Evolutionary conservation across 2,797 vertebrate species (phyloP), one percentile per base, ranked within the genome.

Genomic region (Hephaestus fuliginosus): DNA sequence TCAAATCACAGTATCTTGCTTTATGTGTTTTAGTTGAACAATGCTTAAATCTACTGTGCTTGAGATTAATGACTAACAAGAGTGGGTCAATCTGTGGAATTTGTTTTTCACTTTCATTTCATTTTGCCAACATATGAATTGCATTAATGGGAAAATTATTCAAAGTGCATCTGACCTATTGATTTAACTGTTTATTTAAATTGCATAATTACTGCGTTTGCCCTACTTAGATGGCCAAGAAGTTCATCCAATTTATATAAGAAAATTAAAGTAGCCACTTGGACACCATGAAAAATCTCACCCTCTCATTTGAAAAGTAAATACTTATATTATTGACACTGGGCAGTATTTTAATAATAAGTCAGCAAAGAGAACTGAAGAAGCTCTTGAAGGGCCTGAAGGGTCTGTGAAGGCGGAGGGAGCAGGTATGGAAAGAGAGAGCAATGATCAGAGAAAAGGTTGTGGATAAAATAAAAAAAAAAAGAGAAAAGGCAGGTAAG

Each of bases 401-500:
- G 14, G 58, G 52, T 39, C 15, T n/a, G 22, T 7, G 15, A 20
- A 3, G 20, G 14, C 6, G 1, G 5, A 22, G 17, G 5, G 15
- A 53, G 8, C 1, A 46, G n/a, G 30, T 33, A 36, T 62, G 62
- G 17, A 60, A 20, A 58, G n/a, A 60, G 22, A 46, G 57, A 61
- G 7, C 3, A 25, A 15, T n/a, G 33, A 78, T 74, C 33, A 58
- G 43, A 60, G 36, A 25, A 52, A 70, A 57, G 28, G 73, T 14
- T 67, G 33, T 25, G 7, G 36, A 66, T 17, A 51, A 25, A 25
- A 25, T 25, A 56, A 0, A 43, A 22, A 51, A 51, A 57, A 36
- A 76, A 33, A 36, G n/a, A 28, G 0, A 78, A 69, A 62, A 33
- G 10, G 44, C 77, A 71, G 84, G 57, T 68, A 65, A 20, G 18